Evolutionary conservation across 2,888 invertebrate species (phyloP), one percentile per base, ranked within the genome.

Genomic region (Cyrtodaria siliqua): DNA sequence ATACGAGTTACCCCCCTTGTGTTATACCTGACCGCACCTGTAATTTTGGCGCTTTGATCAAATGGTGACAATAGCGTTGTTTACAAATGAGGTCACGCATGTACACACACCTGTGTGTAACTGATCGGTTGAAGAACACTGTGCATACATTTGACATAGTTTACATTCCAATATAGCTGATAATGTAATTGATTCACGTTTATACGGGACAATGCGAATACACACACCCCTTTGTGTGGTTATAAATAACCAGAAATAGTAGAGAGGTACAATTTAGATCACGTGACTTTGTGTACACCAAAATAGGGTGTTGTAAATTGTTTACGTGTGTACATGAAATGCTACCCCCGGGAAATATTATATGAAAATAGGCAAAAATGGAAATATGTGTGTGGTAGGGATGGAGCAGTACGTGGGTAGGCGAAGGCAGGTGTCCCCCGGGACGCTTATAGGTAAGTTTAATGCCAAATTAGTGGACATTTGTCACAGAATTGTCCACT

Each of bases 21-120:
- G 4, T 44, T 38, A 6, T 20, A 16, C 20, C n/a, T 44, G 44
- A 6, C 16, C 44, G 20, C 44, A 44, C 44, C 44, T 44, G 44
- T 44, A 9, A 44, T 44, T 44, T 4, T 16, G 44, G 44, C 44
- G 44, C 44, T 44, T 44, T 44, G 44, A 44, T 44, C 44, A 16
- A 3, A 44, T 44, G 3, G n/a, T 20, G 44, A 70, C 53, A 42
- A 63, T 49, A 18, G 59, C 76, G 60, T 71, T 76, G 76, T 71
- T 67, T 76, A 76, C 71, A 50, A 76, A 67, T 71, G 71, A 71
- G 76, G 76, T 76, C 76, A 76, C 18, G 66, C 50, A 50, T 56
- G 50, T 59, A 29, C 24, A 50, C 62, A 57, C 67, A 57, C 68
- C 63, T 74, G 64, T 64, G 44, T 20, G 40, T 40, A 42, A 42